A percentile compares a stretch with the other conserved stretches of the same genome.
Conservation (phyloP, 2,113 vertebrate species). For the human region GRCh38 chr13:95171501-95172000, state of each 20-base stretch:
- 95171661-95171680: background rate
- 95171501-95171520: too few species aligned
- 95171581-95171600: background rate
- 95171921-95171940: background rate
- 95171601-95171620: background rate
- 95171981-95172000: background rate
- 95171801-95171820: background rate
- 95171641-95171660: accelerated
- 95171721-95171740: background rate
- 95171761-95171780: background rate
- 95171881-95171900: background rate
- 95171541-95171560: too few species aligned
- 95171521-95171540: too few species aligned
- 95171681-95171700: background rate
- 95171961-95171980: background rate
- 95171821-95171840: background rate
- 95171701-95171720: background rate
- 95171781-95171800: background rate
- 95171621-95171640: accelerated
- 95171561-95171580: too few species aligned
- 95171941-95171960: background rate
- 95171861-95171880: background rate
- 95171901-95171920: background rate
- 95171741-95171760: background rate
- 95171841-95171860: background rate